Conservation (phyloP, 2,113 vertebrate species). For the Guaruba guarouba region DNA sequence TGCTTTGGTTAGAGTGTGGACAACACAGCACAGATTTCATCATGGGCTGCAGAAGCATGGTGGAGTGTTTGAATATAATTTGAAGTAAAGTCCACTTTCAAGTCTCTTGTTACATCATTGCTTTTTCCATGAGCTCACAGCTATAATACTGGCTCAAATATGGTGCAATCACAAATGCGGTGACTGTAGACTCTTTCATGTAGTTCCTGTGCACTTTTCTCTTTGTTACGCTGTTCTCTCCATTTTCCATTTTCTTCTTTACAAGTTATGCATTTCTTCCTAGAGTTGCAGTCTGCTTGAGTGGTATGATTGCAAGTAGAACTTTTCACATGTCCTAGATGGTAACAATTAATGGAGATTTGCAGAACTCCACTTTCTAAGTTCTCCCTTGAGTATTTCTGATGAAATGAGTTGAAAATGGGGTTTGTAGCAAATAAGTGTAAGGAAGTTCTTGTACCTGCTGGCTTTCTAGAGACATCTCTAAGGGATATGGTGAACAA, state of each 20-base stretch:
- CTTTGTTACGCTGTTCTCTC: not conserved
- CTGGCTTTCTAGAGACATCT: not conserved
- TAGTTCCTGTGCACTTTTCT: not conserved
- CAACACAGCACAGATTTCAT: not conserved
- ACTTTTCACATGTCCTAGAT: not conserved
- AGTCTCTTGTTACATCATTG: not conserved
- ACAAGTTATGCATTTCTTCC: not conserved
- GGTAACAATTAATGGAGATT: not conserved
- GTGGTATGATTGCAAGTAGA: not conserved
- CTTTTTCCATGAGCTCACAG: not conserved
- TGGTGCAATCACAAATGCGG: not conserved
- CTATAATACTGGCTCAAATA: not conserved
- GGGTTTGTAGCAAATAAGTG: not conserved
- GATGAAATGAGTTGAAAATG: not conserved
- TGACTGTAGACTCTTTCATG: accelerated
- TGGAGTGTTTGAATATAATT: not conserved
- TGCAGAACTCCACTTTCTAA: not conserved
- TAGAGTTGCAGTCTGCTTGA: not conserved
- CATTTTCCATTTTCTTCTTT: slow-evolving; percentile 14
- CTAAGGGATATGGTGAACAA: not conserved
- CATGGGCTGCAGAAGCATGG: not conserved
- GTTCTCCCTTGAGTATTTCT: not conserved
- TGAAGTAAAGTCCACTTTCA: not conserved
- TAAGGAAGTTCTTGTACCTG: not conserved
- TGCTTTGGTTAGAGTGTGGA: not conserved